Percentiles rank a stretch among this genome's conserved stretches.
These are phyloP conservation scores for Chrosomus eos DNA, from an alignment of 2,797 vertebrate species.

Conservation along the genomic window DNA sequence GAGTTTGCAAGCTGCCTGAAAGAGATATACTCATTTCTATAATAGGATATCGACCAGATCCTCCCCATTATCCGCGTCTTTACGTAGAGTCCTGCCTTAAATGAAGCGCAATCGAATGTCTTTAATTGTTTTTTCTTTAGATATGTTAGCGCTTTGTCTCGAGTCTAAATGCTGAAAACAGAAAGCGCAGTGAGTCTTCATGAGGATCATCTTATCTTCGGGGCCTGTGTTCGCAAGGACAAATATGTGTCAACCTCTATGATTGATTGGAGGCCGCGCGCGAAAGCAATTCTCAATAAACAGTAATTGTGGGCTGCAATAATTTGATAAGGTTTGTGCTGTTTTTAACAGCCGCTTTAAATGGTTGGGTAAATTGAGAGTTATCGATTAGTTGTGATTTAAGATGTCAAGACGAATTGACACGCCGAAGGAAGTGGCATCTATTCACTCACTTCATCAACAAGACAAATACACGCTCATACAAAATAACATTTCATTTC, in stretches of 20 bases:
- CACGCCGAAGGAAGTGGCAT: constrained; percentile 39
- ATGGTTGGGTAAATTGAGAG: constrained; percentile 42
- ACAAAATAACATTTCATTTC: background rate
- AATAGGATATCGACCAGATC: constrained; percentile 92
- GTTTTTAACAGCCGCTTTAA: constrained; percentile 44
- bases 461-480: too few species aligned
- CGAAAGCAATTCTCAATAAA: constrained; percentile 41
- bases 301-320: constrained; percentile 45
- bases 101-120: constrained; percentile 86
- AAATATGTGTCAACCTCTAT: constrained; percentile 37
- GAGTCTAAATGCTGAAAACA: constrained; percentile 32
- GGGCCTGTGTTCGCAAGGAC: constrained; percentile 39
- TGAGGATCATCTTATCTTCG: constrained; percentile 26
- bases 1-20: constrained; percentile 89
- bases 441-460: background rate
- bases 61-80: constrained; percentile 82
- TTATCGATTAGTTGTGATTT: constrained; percentile 45
- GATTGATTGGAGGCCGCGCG: constrained; percentile 21
- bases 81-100: constrained; percentile 85
- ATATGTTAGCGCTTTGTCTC: constrained; percentile 50
- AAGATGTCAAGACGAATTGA: constrained; percentile 43
- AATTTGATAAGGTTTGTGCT: constrained; percentile 48
- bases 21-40: constrained; percentile 90
- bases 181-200: constrained; percentile 13
- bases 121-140: constrained; percentile 81